These are phyloP conservation scores for Eupithecia insigniata DNA, from an alignment of 2,888 invertebrate species.

Conservation along the genomic window DNA sequence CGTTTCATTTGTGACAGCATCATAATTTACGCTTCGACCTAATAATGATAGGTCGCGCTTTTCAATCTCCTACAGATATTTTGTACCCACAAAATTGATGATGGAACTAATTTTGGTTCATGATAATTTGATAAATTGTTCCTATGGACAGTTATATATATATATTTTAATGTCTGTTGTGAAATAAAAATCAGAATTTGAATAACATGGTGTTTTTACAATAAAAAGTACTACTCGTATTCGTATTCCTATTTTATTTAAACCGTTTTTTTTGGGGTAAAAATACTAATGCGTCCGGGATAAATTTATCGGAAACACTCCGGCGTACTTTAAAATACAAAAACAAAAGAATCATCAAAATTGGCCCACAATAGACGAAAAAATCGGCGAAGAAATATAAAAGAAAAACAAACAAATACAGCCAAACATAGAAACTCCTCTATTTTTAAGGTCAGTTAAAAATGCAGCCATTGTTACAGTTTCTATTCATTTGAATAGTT, in stretches of 20 bases:
- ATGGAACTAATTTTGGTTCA: neutral
- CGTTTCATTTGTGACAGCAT: constrained; percentile 50
- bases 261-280: no score
- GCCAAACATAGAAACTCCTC: neutral
- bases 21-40: constrained; percentile 33
- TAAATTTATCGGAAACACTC: neutral
- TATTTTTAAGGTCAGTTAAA: neutral
- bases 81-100: neutral
- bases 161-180: neutral
- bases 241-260: no score
- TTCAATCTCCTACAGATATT: constrained; percentile 3
- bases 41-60: constrained; percentile 37
- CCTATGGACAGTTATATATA: no score
- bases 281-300: neutral
- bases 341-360: neutral
- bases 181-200: neutral
- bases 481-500: neutral
- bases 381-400: neutral
- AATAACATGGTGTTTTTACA: no score
- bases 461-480: neutral
- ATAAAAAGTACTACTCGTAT: no score
- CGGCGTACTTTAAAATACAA: neutral
- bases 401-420: neutral
- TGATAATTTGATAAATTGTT: neutral
- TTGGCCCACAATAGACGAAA: neutral